phyloP scores from a whole-genome alignment of 2,888 invertebrate genomes.

The Pristionchus japonicus region DNA sequence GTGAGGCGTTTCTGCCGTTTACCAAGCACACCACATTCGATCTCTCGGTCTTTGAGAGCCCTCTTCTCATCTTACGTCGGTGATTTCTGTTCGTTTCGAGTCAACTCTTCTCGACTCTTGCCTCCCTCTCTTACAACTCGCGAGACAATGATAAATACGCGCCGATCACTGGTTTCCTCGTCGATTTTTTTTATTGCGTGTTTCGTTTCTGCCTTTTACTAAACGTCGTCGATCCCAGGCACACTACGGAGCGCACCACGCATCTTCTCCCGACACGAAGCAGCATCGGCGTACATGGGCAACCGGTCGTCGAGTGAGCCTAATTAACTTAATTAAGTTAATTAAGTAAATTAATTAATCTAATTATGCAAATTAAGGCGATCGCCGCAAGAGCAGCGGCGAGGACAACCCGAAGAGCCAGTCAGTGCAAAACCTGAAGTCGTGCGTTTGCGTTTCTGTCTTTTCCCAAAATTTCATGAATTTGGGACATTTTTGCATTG shows the following conservation, averaged over 20 bases:
- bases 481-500: background rate
- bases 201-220: background rate
- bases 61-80: background rate
- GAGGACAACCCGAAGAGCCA: constrained; percentile 18
- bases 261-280: background rate
- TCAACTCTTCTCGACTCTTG: background rate
- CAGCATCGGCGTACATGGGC: background rate
- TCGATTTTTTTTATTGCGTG: constrained; percentile 12
- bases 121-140: background rate
- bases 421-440: constrained; percentile 20
- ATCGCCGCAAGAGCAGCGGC: constrained; percentile 38
- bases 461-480: background rate
- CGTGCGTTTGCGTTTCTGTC: constrained; percentile 35
- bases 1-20: too few relatives aligned
- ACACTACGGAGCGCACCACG: background rate
- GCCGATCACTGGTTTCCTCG: background rate
- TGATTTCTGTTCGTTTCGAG: background rate
- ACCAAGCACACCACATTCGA: too few relatives aligned
- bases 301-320: constrained; percentile 3
- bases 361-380: background rate
- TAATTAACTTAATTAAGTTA: background rate
- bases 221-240: background rate
- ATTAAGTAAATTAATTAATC: background rate
- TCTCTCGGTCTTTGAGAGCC: background rate
- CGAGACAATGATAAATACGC: constrained; percentile 21